A percentile compares a stretch with the other conserved stretches of the same genome.
phyloP scores from a whole-genome alignment of 2,888 invertebrate genomes.

The Osedax fenrisi region DNA sequence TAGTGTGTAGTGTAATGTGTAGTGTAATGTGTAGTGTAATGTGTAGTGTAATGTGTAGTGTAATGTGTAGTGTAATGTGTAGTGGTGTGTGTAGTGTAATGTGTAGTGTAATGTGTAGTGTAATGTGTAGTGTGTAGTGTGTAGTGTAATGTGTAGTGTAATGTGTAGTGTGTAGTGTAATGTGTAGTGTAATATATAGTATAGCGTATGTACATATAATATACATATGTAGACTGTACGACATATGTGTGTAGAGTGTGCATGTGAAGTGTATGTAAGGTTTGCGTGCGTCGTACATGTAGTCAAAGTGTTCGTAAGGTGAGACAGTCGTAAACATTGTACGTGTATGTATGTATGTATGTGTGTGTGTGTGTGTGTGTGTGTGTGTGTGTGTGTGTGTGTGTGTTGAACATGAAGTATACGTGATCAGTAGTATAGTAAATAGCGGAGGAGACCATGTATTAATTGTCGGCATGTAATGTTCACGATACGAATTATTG shows the following conservation, averaged over 20 bases:
- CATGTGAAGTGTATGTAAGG: too few species aligned
- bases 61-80: not conserved
- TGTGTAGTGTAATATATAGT: too few species aligned
- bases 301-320: too few species aligned
- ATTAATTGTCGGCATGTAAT: not conserved
- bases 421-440: not conserved
- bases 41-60: not conserved
- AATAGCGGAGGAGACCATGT: not conserved
- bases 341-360: not conserved
- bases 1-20: too few species aligned
- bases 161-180: too few species aligned
- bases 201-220: conserved; percentile 18
- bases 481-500: too few species aligned
- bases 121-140: too few species aligned
- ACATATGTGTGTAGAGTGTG: not conserved
- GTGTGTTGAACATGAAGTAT: not conserved
- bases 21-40: not conserved
- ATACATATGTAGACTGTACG: conserved; percentile 2
- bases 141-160: too few species aligned
- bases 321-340: too few species aligned
- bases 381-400: not conserved
- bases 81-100: too few species aligned
- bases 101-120: too few species aligned
- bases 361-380: not conserved
- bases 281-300: too few species aligned